Evolutionary conservation across 64 coral and sea anemone species (phyloP), one percentile per base, ranked within the genome.

Genomic region (Acropora tenuis): DNA sequence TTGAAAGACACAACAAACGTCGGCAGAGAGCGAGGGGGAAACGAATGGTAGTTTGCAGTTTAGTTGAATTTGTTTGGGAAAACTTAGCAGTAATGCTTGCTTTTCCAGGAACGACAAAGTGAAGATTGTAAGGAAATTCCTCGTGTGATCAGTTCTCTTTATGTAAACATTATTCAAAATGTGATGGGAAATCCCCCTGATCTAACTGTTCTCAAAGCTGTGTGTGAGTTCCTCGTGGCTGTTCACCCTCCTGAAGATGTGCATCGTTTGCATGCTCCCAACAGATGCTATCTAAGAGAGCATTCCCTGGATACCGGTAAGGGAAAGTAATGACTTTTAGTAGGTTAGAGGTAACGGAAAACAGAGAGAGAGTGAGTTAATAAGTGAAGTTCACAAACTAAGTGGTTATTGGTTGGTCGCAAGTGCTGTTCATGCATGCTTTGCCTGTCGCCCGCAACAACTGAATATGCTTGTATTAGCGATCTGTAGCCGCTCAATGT

Each of bases 181-280:
- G 69, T 99, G 5, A 95, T 99, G 89, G 92, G 97, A 5, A 84
- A 90, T 57, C 72, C 92, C 0, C 94, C 94, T 45, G 89, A 96
- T 67, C 85, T 93, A 9, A 95, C 90, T 2, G 97, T 99, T 8
- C 69, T 99, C 10, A 99, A 99, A 59, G 84, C 91, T 48, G 89
- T 99, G 16, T 99, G 97, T 66, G 97, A 99, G 48, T 99, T 99
- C 79, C 86, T 99, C 40, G 76, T 99, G 9, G 94, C 94, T 6
- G 88, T 99, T 48, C 97, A 99, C 43, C 94, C 94, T 9, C 85
- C 89, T 12, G 90, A 99, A 71, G 97, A 99, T 11, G 92, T 86
- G 10, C 75, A 75, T 61, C 83, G 86, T 80, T 76, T 96, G 20
- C 91, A 99, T 45, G 86, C 97, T 6, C 91, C 91, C 9, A 91